Evolutionary conservation across 1,140 invertebrate species (phyloP), one percentile per base, ranked within the genome.

Genomic region (Formica exsecta): DNA sequence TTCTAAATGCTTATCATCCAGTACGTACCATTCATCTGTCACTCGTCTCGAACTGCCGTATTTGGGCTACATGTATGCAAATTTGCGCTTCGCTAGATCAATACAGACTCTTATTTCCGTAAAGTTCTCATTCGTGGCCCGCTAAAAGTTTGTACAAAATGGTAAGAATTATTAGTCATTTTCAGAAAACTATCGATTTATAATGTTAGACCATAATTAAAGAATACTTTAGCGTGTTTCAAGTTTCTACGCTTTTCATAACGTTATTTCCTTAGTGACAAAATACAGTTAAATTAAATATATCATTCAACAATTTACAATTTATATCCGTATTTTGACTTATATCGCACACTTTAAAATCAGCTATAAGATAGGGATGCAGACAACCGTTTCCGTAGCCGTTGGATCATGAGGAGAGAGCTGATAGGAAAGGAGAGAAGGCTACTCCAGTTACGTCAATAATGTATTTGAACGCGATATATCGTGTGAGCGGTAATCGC

Each of bases 21-120:
- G 25, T 86, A 89, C 88, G 54, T 64, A 89, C 88, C 88, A 86
- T 89, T 89, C 88, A 89, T 86, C 73, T 68, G 73, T 36, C 75
- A 54, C 54, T 88, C 68, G n/a, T n/a, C 79, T 73, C 22, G 13
- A 51, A 22, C 32, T 57, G 38, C 36, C 51, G 79, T 29, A 36
- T 73, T 73, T 41, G 19, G n/a, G 6, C 54, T 32, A 25, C 25
- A 3, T 19, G 13, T 32, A 36, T 25, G 51, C n/a, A 29, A 59
- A 61, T 81, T 25, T 7, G 13, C 25, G 36, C 54, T 3, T 66
- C 51, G 7, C 3, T 32, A 22, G 25, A 44, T 61, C 61, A 80
- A 80, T 44, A 13, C 16, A 29, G 36, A 32, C 29, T 80, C 22
- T 41, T 70, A 70, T 59, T 48, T 29, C 16, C 9, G 13, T 59